Conservation (phyloP, 1,140 invertebrate species). For the Littorina saxatilis region DNA sequence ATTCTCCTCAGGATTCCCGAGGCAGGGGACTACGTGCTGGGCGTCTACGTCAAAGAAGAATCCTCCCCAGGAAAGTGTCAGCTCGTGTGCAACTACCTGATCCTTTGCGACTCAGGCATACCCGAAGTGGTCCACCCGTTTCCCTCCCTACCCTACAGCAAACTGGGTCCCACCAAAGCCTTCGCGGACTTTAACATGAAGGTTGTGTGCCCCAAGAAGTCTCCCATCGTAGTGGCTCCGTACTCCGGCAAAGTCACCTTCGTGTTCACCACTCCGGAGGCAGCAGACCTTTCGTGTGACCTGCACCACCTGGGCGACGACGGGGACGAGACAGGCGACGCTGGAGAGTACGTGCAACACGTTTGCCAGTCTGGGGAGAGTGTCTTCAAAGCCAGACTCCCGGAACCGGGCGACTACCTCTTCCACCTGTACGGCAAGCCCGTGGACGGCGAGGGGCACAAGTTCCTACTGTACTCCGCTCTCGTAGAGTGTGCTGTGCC, state of each 20-base stretch:
- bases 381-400: constrained; percentile 12
- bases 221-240: constrained; percentile 17
- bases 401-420: constrained; percentile 19
- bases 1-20: constrained; percentile 17
- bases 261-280: neutral
- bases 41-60: constrained; percentile 32
- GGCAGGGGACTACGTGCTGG: constrained; percentile 22
- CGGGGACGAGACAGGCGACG: neutral
- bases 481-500: constrained; percentile 31
- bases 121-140: neutral
- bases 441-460: constrained; percentile 20
- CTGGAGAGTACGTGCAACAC: constrained; percentile 27
- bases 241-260: constrained; percentile 30
- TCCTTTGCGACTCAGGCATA: constrained; percentile 21
- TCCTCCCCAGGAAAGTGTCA: neutral
- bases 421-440: constrained; percentile 35
- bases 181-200: constrained; percentile 20
- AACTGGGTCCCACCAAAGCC: constrained; percentile 28
- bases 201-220: constrained; percentile 15
- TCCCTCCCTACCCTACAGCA: neutral
- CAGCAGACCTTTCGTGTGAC: constrained; percentile 17
- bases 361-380: neutral
- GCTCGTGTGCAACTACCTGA: constrained; percentile 35
- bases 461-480: constrained; percentile 32
- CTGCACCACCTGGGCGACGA: neutral